phyloP scores from a whole-genome alignment of 2,888 invertebrate genomes.

The Scaptomyza polygonia region DNA sequence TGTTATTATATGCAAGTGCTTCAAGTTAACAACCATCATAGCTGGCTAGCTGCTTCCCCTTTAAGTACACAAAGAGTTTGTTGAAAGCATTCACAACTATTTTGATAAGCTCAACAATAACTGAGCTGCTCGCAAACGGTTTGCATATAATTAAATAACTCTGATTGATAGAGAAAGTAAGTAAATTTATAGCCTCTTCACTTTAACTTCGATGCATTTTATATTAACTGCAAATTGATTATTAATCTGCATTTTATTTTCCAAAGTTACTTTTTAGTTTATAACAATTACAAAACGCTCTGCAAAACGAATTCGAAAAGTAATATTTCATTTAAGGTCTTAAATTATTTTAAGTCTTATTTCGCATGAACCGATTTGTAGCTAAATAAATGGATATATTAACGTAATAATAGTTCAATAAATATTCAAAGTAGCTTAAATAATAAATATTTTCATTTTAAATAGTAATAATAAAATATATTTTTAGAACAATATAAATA shows the following conservation, averaged over 20 bases:
- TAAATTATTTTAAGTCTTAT: neutral
- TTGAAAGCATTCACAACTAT: slow-evolving; percentile 8
- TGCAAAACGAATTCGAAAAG: neutral
- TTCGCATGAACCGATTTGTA: slow-evolving; percentile 44
- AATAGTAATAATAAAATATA: neutral
- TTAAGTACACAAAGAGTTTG: neutral
- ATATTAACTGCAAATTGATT: too few species aligned
- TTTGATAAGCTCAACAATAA: slow-evolving; percentile 10
- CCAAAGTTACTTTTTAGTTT: too few species aligned
- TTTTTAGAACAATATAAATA: neutral
- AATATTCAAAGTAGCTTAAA: neutral
- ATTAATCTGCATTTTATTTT: too few species aligned
- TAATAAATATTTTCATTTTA: neutral
- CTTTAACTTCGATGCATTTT: too few species aligned
- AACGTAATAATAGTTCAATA: neutral
- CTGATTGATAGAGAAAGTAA: too few species aligned
- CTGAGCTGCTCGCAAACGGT: slow-evolving; percentile 9
- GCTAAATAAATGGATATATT: neutral
- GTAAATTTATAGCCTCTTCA: too few species aligned
- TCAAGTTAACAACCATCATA: neutral
- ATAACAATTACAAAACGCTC: slow-evolving; percentile 10
- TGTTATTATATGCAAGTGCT: slow-evolving; percentile 49
- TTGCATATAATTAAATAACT: too few species aligned
- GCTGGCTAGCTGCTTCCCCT: neutral
- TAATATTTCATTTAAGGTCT: neutral